Percentiles rank a stretch among this genome's conserved stretches.
phyloP scores from a whole-genome alignment of 2,113 vertebrate species.

The Sinocyclocheilus grahami region DNA sequence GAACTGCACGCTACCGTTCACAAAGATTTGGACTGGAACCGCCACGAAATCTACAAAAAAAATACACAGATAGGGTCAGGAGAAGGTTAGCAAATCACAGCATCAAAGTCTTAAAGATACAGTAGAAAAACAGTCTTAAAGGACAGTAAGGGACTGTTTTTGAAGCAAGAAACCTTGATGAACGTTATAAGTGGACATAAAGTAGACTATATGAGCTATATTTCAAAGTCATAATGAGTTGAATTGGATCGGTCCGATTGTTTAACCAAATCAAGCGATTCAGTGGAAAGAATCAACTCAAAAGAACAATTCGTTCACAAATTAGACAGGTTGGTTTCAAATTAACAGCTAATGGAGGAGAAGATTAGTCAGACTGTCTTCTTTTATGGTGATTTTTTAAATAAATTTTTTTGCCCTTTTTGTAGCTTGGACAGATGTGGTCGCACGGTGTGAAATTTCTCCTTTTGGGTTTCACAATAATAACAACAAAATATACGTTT shows the following conservation, averaged over 20 bases:
- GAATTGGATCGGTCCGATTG: background rate
- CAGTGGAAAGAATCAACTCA: background rate
- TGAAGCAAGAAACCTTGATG: background rate
- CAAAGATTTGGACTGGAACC: conserved; percentile 77
- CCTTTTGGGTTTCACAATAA: background rate
- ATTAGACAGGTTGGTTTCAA: no score
- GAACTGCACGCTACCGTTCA: conserved; percentile 76
- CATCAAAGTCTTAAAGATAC: background rate
- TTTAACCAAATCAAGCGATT: background rate
- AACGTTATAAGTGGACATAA: background rate
- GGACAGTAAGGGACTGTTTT: no score
- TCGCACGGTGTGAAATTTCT: background rate
- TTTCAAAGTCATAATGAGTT: background rate
- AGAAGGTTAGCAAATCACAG: background rate
- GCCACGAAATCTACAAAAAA: conserved; percentile 83
- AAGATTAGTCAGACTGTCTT: background rate
- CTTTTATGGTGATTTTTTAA: background rate
- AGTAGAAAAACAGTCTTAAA: background rate
- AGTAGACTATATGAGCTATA: background rate
- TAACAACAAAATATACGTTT: background rate
- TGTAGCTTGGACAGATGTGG: background rate
- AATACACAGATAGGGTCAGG: background rate
- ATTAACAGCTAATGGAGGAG: background rate
- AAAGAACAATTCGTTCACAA: background rate
- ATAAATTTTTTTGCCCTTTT: background rate